A percentile compares a stretch with the other conserved stretches of the same genome.
Conservation (phyloP, 2,113 vertebrate genomes). For the Protomyctophum bolini region DNA sequence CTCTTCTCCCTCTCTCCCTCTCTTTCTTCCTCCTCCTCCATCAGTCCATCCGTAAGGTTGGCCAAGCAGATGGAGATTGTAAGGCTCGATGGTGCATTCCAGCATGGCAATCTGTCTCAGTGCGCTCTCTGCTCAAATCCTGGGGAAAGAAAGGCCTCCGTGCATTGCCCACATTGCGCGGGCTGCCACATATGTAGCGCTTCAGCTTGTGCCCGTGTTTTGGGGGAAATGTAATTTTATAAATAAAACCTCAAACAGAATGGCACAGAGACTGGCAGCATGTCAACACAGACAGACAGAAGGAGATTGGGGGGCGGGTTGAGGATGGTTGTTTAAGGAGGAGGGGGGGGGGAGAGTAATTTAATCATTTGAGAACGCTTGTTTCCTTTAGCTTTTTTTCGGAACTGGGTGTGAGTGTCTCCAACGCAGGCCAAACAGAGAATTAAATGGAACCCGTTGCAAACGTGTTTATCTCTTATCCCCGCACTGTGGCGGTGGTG, state of each 20-base stretch:
- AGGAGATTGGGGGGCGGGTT: conserved; percentile 26
- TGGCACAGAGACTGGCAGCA: conserved; percentile 65
- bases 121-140: conserved; percentile 52
- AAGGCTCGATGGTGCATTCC: conserved; percentile 80
- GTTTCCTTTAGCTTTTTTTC: conserved; percentile 16
- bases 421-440: conserved; percentile 59
- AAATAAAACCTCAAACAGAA: conserved; percentile 56
- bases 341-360: conserved; percentile 23
- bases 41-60: conserved; percentile 59
- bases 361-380: conserved; percentile 61
- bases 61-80: conserved; percentile 80
- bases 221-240: conserved; percentile 35
- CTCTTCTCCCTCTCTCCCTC: conserved; percentile 11
- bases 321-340: conserved; percentile 38
- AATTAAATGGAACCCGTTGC: conserved; percentile 81
- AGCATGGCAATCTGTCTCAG: conserved; percentile 78
- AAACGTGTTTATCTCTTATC: conserved; percentile 80
- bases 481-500: conserved; percentile 45
- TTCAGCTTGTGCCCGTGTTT: conserved; percentile 56
- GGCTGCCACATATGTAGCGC: conserved; percentile 46
- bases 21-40: conserved; percentile 17
- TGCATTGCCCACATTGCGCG: conserved; percentile 41
- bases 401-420: conserved; percentile 42
- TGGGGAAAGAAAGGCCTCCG: conserved; percentile 53
- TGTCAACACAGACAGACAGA: conserved; percentile 65